These are phyloP conservation scores for Agriopis marginaria DNA, from an alignment of 2,888 invertebrate genomes.

Conservation along the genomic window DNA sequence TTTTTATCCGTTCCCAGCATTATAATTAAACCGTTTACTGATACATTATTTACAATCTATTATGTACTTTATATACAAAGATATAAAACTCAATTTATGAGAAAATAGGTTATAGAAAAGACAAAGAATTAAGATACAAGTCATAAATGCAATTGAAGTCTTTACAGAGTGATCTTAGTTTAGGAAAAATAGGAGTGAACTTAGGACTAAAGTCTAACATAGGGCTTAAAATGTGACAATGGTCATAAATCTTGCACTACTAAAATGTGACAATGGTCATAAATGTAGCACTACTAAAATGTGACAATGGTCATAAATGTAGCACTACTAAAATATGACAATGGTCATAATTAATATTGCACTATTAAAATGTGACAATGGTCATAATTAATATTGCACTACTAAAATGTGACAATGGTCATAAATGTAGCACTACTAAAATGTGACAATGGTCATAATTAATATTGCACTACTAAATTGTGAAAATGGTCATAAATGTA, in stretches of 20 bases:
- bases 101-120: constrained; percentile 39
- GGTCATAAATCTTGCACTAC: neutral
- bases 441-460: no score
- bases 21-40: constrained; percentile 50
- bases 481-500: no score
- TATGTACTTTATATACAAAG: constrained; percentile 72
- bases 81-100: constrained; percentile 49
- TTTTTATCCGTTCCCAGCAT: constrained; percentile 21
- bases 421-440: neutral
- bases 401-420: neutral
- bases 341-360: no score
- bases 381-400: neutral
- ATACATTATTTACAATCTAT: constrained; percentile 78
- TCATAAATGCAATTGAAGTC: constrained; percentile 43
- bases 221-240: constrained; percentile 9
- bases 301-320: no score
- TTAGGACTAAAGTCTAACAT: constrained; percentile 7
- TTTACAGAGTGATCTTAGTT: constrained; percentile 37
- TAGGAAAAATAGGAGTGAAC: constrained; percentile 15
- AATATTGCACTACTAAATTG: neutral
- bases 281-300: neutral
- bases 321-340: no score
- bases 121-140: constrained; percentile 32
- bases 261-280: neutral
- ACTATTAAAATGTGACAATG: neutral